Evolutionary conservation across 1,140 invertebrate genomes (phyloP), one percentile per base, ranked within the genome.

Genomic region (Acromyrmex heyeri): DNA sequence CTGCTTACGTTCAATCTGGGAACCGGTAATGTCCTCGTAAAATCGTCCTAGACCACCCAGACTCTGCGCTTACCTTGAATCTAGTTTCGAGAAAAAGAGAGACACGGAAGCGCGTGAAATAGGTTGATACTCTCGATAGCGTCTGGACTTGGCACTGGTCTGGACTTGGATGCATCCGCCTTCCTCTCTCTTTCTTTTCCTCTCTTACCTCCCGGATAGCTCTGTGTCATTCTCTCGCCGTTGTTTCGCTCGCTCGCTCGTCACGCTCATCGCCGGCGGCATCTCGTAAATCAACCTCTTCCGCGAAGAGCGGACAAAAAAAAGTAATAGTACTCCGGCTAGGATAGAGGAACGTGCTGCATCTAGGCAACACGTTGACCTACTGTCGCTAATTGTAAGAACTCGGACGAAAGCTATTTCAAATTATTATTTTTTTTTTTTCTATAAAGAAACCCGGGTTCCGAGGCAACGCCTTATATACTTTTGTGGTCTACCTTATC

Each of bases 271-370:
- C 48, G 77, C 62, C 77, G 64, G 44, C 61, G 77, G 64, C 61
- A 38, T 48, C 77, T 81, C 77, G 77, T 87, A 77, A 77, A 77
- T 77, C 75, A 44, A 77, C 21, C 75, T 61, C 75, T 77, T 77
- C 75, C 75, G 38, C 57, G 55, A 61, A 77, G 57, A 57, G 38
- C 55, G 21, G 34, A 18, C 48, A 73, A 73, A 62, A 77, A 77
- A 69, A 27, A 50, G 21, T 27, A 44, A 6, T 61, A 38, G 53
- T 30, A 18, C 34, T 38, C 55, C 55, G 73, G 0, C 16, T 61
- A 38, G 53, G 55, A 55, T 61, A 59, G 73, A 55, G 30, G 73
- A 76, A 30, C 55, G 73, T 76, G 72, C 38, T 57, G 21, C 73
- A 55, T 76, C 53, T 61, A 44, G 55, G 48, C 48, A 55, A 69